Base-by-base conservation (phyloP, 1,140 invertebrate species). In the Orussus abietinus region DNA sequence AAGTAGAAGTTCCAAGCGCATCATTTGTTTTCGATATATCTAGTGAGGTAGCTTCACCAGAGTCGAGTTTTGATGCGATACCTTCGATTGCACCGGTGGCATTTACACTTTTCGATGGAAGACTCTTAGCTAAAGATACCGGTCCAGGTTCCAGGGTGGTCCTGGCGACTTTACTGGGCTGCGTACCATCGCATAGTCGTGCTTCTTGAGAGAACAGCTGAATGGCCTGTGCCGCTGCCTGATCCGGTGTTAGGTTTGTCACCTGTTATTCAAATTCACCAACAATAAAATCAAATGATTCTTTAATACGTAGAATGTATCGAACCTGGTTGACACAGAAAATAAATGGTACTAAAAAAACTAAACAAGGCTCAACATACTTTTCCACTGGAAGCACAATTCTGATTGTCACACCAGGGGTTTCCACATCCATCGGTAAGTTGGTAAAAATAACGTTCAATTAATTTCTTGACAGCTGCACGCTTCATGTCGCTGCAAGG, bases 371-470 rank as follows among this genome's bases (percentile, higher is more conserved):
- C n/a, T n/a, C n/a, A 33, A 62, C 51, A 60, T 74, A 91, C 86
- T 69, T 86, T 80, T 59, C 86, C 86, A 72, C 88, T 92, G 14
- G 91, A 95, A 45, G 88, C 88, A 80, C 92, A 96, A 64, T 86
- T 77, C 57, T 81, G 78, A 75, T 95, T 96, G 49, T 81, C 78
- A 73, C 92, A 95, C 38, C 81, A 75, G 5, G 80, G 73, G 65
- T 92, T 89, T 5, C 91, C 91, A 75, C 92, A 96, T 43, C 92
- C 92, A 68, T 92, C 85, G 9, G 85, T 85, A 39, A 96, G 74
- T 73, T 94, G 90, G 72, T 90, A 91, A 68, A 94, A 96, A 71
- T 94, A 95, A 51, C 86, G 82, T 68, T 93, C 88, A 46, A 95
- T 94, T 29, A 92, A 74, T 69, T 90, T 86, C 66, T 84, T 89